Evolutionary conservation across 2,113 vertebrate species (phyloP), one percentile per base, ranked within the genome.

Genomic region (Podarcis cretensis): DNA sequence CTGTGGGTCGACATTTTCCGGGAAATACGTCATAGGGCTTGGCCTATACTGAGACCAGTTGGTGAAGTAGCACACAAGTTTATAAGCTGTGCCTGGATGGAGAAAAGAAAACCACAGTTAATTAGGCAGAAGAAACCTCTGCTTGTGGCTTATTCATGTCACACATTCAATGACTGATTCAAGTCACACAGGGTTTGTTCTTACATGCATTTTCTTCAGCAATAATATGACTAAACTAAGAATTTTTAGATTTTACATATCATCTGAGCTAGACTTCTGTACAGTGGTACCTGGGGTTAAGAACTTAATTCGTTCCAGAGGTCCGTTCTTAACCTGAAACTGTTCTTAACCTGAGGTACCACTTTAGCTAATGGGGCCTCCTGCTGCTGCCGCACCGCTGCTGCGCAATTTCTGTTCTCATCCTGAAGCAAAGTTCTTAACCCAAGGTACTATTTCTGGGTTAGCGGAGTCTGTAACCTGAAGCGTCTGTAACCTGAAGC

Each of bases 1-100:
- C 94, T 96, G 96, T 1, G 97, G 97, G 86, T 98, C 97, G 1
- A 98, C 92, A 69, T 97, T 95, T 3, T 95, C 95, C 1, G 96
- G 43, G 0, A 93, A 93, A 91, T 97, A 98, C 69, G 93, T 95
- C 20, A 68, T 96, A 40, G 1, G 21, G 10, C 88, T 68, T 2
- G 96, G 96, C 32, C 97, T 73, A 23, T 84, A 84, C n/a, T 84
- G 83, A 54, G 83, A 84, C 83, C 83, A 84, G 83, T 84, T 84
- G 21, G 83, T 84, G 83, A 84, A 84, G 69, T 84, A 84, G 68
- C 83, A 84, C 16, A 84, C 14, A 14, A 84, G 68, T 73, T 84
- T 84, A 73, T 84, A 84, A 54, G 83, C 83, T 73, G 83, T 73
- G 43, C 83, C 83, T 84, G 27, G 68, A 54, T 32, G 43, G 30